A percentile compares a stretch with the other conserved stretches of the same genome.
Evolutionary conservation across 1,140 invertebrate genomes (phyloP).

Genomic region (Magallana gigas): DNA sequence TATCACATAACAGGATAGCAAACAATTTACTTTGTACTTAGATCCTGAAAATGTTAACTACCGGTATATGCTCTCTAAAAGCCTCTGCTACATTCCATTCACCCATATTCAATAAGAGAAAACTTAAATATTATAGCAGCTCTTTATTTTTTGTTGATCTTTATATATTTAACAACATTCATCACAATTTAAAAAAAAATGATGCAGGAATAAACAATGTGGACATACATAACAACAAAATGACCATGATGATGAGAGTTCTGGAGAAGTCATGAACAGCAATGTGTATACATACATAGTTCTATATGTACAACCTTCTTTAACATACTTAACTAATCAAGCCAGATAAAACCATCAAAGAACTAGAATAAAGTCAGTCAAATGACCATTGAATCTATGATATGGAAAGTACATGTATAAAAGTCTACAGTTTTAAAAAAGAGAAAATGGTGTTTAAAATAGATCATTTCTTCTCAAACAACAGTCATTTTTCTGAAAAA

Average conservation of each 20-base stretch:
- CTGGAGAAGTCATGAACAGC: background rate
- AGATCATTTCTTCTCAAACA: no score
- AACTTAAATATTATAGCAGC: background rate
- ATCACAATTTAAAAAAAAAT: constrained; percentile 4
- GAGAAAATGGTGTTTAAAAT: no score
- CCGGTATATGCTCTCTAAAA: no score
- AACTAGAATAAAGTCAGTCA: background rate
- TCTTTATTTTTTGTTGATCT: background rate
- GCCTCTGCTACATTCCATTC: no score
- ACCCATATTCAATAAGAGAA: no score
- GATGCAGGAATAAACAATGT: constrained; percentile 25
- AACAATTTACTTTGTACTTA: no score
- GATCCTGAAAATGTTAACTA: background rate
- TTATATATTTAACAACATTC: constrained; percentile 18
- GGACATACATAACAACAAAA: background rate
- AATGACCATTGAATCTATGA: no score
- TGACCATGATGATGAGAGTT: background rate
- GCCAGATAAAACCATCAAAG: background rate
- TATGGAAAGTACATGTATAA: no score
- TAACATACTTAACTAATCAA: background rate
- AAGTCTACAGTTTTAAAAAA: no score
- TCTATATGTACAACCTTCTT: constrained; percentile 1
- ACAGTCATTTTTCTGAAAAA: background rate
- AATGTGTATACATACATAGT: constrained; percentile 5
- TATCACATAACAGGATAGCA: no score